Base-by-base conservation (phyloP, 2,888 invertebrate genomes). In the Drosophila pseudotalamancana region DNA sequence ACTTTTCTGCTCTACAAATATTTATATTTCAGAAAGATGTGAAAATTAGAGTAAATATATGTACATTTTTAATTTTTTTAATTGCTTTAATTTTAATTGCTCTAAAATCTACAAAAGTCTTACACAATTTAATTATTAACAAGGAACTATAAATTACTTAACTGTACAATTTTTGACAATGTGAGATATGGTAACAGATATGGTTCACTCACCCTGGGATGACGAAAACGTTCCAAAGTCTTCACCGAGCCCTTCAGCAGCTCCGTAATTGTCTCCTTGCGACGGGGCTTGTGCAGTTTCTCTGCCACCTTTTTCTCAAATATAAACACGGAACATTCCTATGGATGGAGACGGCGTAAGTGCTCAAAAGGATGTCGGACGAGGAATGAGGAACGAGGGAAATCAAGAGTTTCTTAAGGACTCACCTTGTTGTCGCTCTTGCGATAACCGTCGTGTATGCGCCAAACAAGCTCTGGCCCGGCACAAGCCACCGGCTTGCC, bases 281-380 rank as follows among this genome's bases (percentile, higher is more conserved):
- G 93, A 80, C 97, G 96, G 3, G 97, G 97, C 88, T 97, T 98
- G 92, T 97, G 97, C 35, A 98, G 92, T 90, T 98, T 98, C 88
- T 98, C 98, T 0, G 97, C 97, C 55, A 95, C 94, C 72, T 96
- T 95, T 91, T 98, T 98, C 92, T 98, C 98, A 91, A 98, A 98
- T 56, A 98, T 93, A 92, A 98, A 98, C 71, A 98, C 95, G 0
- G 98, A 98, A 69, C 96, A 97, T 92, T 97, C 97, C 98, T 98
- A 93, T 29, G 50, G 16, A 6, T 9, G 6, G 4, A 32, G 6
- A n/a, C 9, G n/a, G 2, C 18, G 3, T 3, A 0, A 35, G 31
- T 45, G 53, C 45, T n/a, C n/a, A n/a, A n/a, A n/a, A n/a, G n/a
- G n/a, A n/a, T n/a, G n/a, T n/a, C n/a, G n/a, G n/a, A n/a, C n/a